A percentile compares a stretch with the other conserved stretches of the same genome.
phyloP scores from a whole-genome alignment of 2,113 vertebrate genomes.

The Psilopsiagon aurifrons region DNA sequence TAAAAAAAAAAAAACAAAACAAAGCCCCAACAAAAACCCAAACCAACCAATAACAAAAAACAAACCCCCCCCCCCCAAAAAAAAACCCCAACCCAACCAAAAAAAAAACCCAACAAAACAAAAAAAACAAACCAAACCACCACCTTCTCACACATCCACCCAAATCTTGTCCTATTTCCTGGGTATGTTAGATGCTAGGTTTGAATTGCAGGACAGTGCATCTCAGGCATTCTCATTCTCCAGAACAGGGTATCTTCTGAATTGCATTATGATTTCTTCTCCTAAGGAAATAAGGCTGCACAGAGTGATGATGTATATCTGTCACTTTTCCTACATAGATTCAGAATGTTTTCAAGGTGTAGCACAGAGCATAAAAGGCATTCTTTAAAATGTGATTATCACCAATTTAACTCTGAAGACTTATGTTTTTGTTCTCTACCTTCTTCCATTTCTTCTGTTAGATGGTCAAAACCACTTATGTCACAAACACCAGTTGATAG shows the following conservation, averaged over 20 bases:
- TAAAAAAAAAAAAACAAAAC: too few relatives aligned
- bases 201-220: neutral
- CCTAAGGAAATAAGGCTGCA: neutral
- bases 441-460: neutral
- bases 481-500: neutral
- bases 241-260: neutral
- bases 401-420: neutral
- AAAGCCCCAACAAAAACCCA: too few relatives aligned
- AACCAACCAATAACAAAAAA: too few relatives aligned
- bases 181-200: neutral
- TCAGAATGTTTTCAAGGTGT: neutral
- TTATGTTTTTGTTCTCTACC: neutral
- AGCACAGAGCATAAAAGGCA: neutral
- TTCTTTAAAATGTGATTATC: neutral
- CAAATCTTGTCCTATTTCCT: neutral
- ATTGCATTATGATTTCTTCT: neutral
- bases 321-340: neutral
- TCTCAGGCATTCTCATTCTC: neutral
- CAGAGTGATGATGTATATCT: neutral
- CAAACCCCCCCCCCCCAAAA: too few relatives aligned
- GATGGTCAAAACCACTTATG: neutral
- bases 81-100: neutral
- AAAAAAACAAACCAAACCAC: neutral
- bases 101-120: too few relatives aligned
- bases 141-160: neutral